Base-by-base conservation (phyloP, 2,113 vertebrate species). In the Nansenia antarctica region DNA sequence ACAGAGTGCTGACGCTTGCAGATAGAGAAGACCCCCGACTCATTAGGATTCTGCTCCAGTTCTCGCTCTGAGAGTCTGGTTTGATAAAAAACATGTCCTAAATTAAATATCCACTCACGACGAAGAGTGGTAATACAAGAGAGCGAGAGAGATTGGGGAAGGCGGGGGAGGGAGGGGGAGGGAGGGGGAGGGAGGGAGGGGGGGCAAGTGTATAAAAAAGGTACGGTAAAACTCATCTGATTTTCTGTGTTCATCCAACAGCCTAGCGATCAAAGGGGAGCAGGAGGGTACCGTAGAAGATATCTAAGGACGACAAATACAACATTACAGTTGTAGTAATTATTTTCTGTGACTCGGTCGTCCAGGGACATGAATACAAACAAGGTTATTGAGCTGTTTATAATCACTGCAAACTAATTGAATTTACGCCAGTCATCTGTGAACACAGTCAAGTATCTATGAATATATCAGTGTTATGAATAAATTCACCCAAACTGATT, bases 1-100 rank as follows among this genome's bases (percentile, higher is more conserved):
- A n/a, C n/a, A n/a, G n/a, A 82, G 6, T 82, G 86, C 86, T 87
- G 81, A 87, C 76, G 69, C 57, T 65, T 58, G 47, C 69, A 39
- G 62, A 79, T 78, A 27, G 27, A 32, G 67, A 62, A 45, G 32
- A 55, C 80, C 81, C 73, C 70, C 39, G 62, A 72, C 73, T 86
- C 77, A 82, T 86, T 79, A 85, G 65, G 34, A 71, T 79, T 80
- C 63, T 29, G 54, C 30, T 82, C 62, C 53, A 72, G 9, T 72
- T 82, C 79, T 68, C 60, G 55, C 47, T 67, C 53, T 65, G 72
- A 78, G 74, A 63, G 70, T 29, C 37, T 7, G 60, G 35, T 65
- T 77, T 80, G 62, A 72, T 66, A 20, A 64, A 29, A 62, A 30
- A 32, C 26, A 18, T 77, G 59, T 68, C 66, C 67, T 72, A 75